Evolutionary conservation across 1,140 invertebrate species (phyloP).

Genomic region (Mizuhopecten yessoensis): DNA sequence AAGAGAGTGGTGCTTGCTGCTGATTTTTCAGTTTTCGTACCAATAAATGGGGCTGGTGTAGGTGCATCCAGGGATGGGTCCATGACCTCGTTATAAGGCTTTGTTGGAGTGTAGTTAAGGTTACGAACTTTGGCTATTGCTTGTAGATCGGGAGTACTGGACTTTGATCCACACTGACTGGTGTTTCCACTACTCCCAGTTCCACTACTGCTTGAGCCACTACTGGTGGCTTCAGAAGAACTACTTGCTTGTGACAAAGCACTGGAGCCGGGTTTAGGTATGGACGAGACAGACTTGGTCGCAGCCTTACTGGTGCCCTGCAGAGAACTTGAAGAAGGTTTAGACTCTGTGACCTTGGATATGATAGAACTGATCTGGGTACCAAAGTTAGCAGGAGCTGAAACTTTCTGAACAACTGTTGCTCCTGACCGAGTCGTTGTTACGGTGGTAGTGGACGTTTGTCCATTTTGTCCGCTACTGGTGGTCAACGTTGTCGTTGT

Average conservation of each 20-base stretch:
- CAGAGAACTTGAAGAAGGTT: conserved; percentile 42
- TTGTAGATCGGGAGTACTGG: conserved; percentile 57
- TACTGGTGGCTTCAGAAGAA: conserved; percentile 1
- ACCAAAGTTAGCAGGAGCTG: conserved; percentile 54
- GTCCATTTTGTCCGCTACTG: not conserved
- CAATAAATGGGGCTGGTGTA: not conserved
- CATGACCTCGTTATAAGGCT: conserved; percentile 76
- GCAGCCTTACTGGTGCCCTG: not conserved
- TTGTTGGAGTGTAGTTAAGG: conserved; percentile 78
- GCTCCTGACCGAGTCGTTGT: conserved; percentile 47
- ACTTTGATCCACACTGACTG: conserved; percentile 48
- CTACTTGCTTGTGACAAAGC: not conserved
- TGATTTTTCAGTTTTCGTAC: conserved; percentile 44
- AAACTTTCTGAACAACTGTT: conserved; percentile 59
- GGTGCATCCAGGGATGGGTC: conserved; percentile 48
- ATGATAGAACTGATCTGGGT: conserved; percentile 58
- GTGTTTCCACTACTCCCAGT: not conserved
- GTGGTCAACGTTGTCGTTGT: not conserved
- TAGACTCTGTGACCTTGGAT: conserved; percentile 54
- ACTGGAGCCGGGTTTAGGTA: conserved; percentile 60
- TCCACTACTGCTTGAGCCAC: no score
- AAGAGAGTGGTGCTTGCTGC: conserved; percentile 35
- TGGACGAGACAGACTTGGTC: conserved; percentile 48
- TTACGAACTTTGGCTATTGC: conserved; percentile 72
- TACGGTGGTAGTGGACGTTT: conserved; percentile 14